Evolutionary conservation across 2,113 vertebrate genomes (phyloP).

Genomic region (Brachirus orientalis): DNA sequence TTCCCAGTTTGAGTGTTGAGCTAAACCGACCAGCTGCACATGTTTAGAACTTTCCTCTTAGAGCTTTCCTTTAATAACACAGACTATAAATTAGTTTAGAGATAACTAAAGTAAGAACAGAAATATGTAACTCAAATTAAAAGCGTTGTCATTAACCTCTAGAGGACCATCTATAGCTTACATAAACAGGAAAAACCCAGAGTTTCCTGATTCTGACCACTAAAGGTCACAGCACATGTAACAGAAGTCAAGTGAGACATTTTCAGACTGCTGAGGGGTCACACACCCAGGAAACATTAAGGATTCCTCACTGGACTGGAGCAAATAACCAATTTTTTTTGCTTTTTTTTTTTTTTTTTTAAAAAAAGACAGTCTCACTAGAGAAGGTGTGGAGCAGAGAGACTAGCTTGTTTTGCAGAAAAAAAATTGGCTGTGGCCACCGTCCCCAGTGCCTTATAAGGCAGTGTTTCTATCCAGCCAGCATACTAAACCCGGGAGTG

Average conservation of each 20-base stretch:
- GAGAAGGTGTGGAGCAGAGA: conserved; percentile 73
- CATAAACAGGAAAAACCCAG: conserved; percentile 21
- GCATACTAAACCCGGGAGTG: conserved; percentile 57
- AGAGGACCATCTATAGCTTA: not conserved
- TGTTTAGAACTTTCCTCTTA: no score
- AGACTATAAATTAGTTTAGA: no score
- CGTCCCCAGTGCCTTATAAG: conserved; percentile 84
- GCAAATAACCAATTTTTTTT: conserved; percentile 32
- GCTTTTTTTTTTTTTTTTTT: no score
- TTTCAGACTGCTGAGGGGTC: conserved; percentile 15
- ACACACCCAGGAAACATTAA: conserved; percentile 6
- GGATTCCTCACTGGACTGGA: conserved; percentile 57
- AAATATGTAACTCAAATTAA: not conserved
- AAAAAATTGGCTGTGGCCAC: conserved; percentile 74
- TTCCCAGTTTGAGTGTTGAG: no score
- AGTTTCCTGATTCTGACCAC: conserved; percentile 4
- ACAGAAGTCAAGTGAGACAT: conserved; percentile 29
- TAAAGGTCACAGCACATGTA: conserved; percentile 23
- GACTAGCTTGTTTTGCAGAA: conserved; percentile 74
- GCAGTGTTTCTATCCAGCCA: conserved; percentile 82
- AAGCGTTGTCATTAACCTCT: not conserved
- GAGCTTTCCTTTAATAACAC: no score
- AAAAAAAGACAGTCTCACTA: conserved; percentile 52
- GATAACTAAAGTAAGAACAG: not conserved
- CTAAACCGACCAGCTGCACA: no score